Evolutionary conservation across 2,797 vertebrate genomes (phyloP).

Genomic region (Forpus xanthops): DNA sequence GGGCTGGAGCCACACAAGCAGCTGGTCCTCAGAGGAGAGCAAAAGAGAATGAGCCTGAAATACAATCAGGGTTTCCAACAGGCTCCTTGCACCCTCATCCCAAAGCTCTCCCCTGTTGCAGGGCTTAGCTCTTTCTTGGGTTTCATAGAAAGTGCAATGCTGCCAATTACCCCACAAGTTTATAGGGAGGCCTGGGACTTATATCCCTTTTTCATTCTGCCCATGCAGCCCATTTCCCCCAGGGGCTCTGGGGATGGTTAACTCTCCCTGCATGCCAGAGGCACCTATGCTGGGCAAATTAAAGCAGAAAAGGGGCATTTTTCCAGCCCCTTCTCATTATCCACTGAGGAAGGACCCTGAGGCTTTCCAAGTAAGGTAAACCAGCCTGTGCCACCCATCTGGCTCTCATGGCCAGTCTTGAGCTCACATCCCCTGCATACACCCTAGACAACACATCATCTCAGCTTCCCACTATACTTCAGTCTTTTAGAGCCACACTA

Average conservation of each 20-base stretch:
- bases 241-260: background rate
- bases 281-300: background rate
- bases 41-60: background rate
- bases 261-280: background rate
- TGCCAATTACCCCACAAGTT: slow-evolving; percentile 14
- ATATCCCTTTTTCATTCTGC: background rate
- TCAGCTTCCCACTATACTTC: background rate
- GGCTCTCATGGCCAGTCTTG: background rate
- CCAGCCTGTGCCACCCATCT: background rate
- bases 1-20: background rate
- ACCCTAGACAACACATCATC: background rate
- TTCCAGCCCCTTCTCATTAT: background rate
- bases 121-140: slow-evolving; percentile 41
- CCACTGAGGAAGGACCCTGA: background rate
- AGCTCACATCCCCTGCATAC: background rate
- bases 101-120: background rate
- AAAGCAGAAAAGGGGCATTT: background rate
- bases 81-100: background rate
- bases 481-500: accelerated
- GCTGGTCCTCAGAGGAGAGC: background rate
- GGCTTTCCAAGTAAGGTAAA: background rate
- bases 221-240: background rate
- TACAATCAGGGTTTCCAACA: background rate
- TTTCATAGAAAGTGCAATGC: slow-evolving; percentile 18
- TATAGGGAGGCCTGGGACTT: background rate